Evolutionary conservation across 2,888 invertebrate species (phyloP), one percentile per base, ranked within the genome.

Genomic region (Adela reaumurella): DNA sequence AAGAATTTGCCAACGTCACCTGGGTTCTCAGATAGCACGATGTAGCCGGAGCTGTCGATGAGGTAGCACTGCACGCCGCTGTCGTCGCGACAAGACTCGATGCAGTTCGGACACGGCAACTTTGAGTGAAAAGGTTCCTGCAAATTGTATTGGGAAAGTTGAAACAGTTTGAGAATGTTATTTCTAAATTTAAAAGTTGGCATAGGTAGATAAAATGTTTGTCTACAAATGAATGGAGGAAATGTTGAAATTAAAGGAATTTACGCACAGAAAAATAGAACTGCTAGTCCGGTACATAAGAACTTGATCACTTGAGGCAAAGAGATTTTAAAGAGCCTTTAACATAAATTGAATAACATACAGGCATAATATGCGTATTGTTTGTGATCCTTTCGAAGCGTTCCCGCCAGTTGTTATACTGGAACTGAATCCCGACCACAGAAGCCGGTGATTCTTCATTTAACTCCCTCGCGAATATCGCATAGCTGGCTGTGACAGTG

Each of bases 41-140:
- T 81, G 65, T 94, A 97, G 0, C 94, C 97, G 59, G 94, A 93
- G 64, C 90, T 91, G 64, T 97, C 97, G 43, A 97, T 81, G n/a
- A 97, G 81, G 64, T 90, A 96, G 63, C 96, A 97, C 54, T 89
- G 87, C 55, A 87, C 77, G 44, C 81, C 77, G 20, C 83, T 81
- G n/a, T 80, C 76, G 28, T 64, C 61, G 50, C 82, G 69, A 57
- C 86, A 87, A n/a, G 79, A 84, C 54, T 70, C 58, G 56, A 78
- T 61, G 55, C 82, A 83, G 18, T 72, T 66, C 16, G 70, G 64
- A 54, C 82, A 83, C 68, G 81, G 35, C 24, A 24, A 5, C 5
- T 5, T 24, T 10, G 24, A 24, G 24, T 6, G 24, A 24, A n/a
- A n/a, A n/a, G n/a, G 59, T 17, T 66, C 68, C 74, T 76, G 57